phyloP scores from a whole-genome alignment of 2,113 vertebrate species.

The Saccopteryx leptura region DNA sequence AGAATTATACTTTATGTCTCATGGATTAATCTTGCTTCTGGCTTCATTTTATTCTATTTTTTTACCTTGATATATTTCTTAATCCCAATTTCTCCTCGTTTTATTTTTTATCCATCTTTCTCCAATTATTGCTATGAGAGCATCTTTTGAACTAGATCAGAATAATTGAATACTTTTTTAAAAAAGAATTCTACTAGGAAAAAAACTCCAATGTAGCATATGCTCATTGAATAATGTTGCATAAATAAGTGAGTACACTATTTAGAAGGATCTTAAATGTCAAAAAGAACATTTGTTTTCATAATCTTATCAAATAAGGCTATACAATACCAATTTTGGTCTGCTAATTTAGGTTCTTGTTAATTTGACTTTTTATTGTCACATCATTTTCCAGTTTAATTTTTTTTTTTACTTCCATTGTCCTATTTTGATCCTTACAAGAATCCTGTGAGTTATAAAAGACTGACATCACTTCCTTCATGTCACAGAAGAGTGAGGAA shows the following conservation, averaged over 20 bases:
- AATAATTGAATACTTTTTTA: background rate
- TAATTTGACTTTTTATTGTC: background rate
- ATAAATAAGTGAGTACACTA: background rate
- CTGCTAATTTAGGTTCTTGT: background rate
- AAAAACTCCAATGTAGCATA: background rate
- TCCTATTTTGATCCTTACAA: background rate
- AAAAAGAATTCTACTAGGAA: background rate
- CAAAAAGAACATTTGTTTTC: background rate
- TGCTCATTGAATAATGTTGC: background rate
- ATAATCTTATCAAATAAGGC: background rate
- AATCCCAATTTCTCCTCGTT: background rate
- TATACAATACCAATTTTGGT: background rate
- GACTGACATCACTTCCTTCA: background rate
- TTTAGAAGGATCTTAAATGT: background rate
- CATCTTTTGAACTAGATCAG: background rate
- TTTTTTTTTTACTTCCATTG: background rate
- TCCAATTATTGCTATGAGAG: background rate
- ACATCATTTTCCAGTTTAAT: background rate
- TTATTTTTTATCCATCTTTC: background rate
- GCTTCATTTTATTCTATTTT: constrained; percentile 45
- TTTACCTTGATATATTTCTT: constrained; percentile 20
- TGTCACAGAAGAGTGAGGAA: background rate
- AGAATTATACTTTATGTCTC: background rate
- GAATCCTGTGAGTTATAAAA: background rate
- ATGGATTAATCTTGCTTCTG: background rate